Evolutionary conservation across 2,797 vertebrate genomes (phyloP), one percentile per base, ranked within the genome.

Genomic region (Tapirus indicus): DNA sequence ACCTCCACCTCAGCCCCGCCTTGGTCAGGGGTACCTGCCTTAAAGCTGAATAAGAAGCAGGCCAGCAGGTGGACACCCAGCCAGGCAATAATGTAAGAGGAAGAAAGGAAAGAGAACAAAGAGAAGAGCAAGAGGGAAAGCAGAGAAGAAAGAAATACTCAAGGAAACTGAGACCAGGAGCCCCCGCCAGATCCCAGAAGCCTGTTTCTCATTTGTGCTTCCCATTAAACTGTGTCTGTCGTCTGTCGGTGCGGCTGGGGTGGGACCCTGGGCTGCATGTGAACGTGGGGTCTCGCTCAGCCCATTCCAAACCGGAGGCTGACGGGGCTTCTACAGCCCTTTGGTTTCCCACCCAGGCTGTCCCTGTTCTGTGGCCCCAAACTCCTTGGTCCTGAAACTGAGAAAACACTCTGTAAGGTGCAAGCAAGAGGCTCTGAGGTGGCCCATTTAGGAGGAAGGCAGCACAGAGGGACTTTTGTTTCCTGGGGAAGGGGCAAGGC

Each of bases 191-290:
- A 18, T 74, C 87, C 60, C 75, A 88, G 88, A 69, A 74, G 78
- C 44, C 96, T 97, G 96, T 64, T 97, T 97, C 94, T 96, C 94
- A 60, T 97, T 78, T 96, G 91, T 1, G 17, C 60, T 62, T 74
- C 80, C 88, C 8, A 21, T 75, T 94, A 91, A 92, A 94, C 35
- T n/a, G 20, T 13, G 10, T 52, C 49, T 52, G 49, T 52, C 49
- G 14, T 16, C 49, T 52, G 49, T 52, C 13, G 13, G 3, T 17
- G 80, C 17, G 32, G 12, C 64, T 4, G n/a, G 80, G 49, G 20
- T 17, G 7, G 77, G 85, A 23, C 69, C 66, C 62, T 1, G 27
- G 47, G 27, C 64, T 74, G 29, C 49, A 44, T 14, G 12, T 38
- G 25, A 90, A 56, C 23, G 3, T 49, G 29, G 71, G 41, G 52